These are phyloP conservation scores for Antennarius maculatus DNA, from an alignment of 2,797 vertebrate species.

Conservation along the genomic window DNA sequence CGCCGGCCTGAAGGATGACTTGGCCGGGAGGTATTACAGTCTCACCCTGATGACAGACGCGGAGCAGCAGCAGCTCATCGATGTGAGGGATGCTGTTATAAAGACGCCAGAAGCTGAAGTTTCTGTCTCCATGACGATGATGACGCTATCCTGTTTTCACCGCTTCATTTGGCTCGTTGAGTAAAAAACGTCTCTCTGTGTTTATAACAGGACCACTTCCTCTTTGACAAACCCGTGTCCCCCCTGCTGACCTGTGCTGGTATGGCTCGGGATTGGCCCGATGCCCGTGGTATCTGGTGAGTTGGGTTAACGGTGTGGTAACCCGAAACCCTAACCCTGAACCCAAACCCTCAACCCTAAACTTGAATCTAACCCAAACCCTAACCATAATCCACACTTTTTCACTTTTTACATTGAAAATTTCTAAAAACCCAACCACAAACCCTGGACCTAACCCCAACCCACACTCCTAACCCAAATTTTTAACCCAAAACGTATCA, in stretches of 20 bases:
- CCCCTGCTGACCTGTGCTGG: slow-evolving; percentile 93
- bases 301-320: slow-evolving; percentile 18
- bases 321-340: background rate
- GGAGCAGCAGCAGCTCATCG: slow-evolving; percentile 96
- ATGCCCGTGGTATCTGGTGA: slow-evolving; percentile 96
- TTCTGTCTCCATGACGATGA: no score
- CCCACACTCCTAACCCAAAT: no score
- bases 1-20: slow-evolving; percentile 86
- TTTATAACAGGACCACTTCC: slow-evolving; percentile 90
- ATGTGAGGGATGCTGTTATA: slow-evolving; percentile 80
- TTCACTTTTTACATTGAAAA: no score
- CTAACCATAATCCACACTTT: no score
- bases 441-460: no score
- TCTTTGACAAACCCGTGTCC: slow-evolving; percentile 96
- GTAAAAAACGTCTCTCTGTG: slow-evolving; percentile 23
- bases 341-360: background rate
- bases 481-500: no score
- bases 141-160: no score
- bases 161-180: slow-evolving; percentile 9
- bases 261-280: slow-evolving; percentile 98
- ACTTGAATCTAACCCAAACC: no score
- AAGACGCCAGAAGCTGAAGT: no score
- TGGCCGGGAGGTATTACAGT: slow-evolving; percentile 90
- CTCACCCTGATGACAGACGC: slow-evolving; percentile 91
- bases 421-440: no score